These are phyloP conservation scores for Eurystomus glaucurus DNA, from an alignment of 2,797 vertebrate species.

Conservation along the genomic window DNA sequence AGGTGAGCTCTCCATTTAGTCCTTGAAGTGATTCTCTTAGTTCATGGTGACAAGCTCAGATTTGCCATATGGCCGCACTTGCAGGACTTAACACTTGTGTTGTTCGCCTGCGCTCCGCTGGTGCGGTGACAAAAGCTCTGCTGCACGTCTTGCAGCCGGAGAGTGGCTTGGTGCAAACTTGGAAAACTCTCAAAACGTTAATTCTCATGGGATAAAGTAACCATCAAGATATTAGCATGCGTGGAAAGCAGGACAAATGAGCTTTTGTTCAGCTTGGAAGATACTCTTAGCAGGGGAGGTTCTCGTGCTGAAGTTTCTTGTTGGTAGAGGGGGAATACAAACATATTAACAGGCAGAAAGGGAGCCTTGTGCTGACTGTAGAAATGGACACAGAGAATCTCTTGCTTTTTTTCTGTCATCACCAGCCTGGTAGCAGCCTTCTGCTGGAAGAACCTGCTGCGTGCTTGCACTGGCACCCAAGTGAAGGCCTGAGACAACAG, in stretches of 20 bases:
- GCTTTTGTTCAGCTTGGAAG: not conserved
- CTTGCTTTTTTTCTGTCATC: not conserved
- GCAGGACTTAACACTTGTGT: constrained; percentile 32
- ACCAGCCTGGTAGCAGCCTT: not conserved
- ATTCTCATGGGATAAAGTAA: not conserved
- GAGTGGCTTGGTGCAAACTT: not conserved
- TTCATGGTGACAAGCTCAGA: constrained; percentile 75
- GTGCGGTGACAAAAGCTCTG: constrained; percentile 36
- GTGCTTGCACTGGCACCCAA: not conserved
- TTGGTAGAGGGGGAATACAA: not conserved
- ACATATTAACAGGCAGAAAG: not conserved
- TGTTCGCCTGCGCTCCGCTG: not conserved
- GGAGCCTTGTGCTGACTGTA: not conserved
- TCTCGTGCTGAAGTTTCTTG: not conserved
- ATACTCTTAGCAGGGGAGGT: not conserved
- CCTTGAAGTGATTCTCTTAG: constrained; percentile 69
- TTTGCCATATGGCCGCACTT: constrained; percentile 82
- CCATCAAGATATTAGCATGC: not conserved
- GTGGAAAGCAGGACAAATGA: not conserved
- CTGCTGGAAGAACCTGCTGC: not conserved
- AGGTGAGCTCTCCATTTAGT: constrained; percentile 66
- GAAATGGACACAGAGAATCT: not conserved
- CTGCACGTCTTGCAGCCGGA: not conserved
- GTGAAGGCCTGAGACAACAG: not conserved
- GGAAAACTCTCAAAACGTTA: constrained; percentile 1